phyloP scores from a whole-genome alignment of 1,140 invertebrate genomes.

The Aricia agestis region DNA sequence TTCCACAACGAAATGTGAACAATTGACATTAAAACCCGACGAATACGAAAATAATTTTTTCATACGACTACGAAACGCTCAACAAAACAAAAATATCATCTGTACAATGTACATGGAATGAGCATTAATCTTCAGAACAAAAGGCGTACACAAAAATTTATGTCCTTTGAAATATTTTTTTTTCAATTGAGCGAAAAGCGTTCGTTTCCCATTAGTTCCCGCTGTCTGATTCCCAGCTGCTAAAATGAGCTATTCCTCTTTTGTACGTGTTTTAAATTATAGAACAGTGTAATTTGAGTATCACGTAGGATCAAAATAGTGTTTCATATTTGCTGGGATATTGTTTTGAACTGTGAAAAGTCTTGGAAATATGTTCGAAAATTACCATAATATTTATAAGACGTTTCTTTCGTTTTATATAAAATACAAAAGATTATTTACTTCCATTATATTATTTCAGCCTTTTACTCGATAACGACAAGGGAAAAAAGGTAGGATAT shows the following conservation, averaged over 20 bases:
- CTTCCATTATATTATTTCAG: too few relatives aligned
- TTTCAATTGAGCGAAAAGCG: constrained; percentile 47
- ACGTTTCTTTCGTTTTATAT: too few relatives aligned
- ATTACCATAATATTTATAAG: too few relatives aligned
- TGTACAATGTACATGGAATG: constrained; percentile 27
- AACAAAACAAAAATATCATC: constrained; percentile 26
- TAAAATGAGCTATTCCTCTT: constrained; percentile 1
- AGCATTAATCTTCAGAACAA: constrained; percentile 36
- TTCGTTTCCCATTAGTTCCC: constrained; percentile 41
- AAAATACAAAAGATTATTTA: too few relatives aligned
- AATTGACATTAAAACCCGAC: background rate
- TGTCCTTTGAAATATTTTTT: constrained; percentile 43
- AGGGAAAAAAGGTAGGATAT: too few relatives aligned
- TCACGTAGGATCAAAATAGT: too few relatives aligned
- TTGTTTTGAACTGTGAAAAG: too few relatives aligned
- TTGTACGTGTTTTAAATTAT: background rate
- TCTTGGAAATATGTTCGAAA: too few relatives aligned
- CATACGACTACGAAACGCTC: background rate
- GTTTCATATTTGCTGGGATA: too few relatives aligned
- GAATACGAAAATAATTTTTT: background rate
- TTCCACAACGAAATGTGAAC: background rate
- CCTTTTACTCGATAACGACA: too few relatives aligned
- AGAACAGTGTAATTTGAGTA: background rate
- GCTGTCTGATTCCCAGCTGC: constrained; percentile 37
- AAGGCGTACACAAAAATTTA: constrained; percentile 37